Conservation (phyloP, 2,113 vertebrate species). For the Lasiurus cinereus region DNA sequence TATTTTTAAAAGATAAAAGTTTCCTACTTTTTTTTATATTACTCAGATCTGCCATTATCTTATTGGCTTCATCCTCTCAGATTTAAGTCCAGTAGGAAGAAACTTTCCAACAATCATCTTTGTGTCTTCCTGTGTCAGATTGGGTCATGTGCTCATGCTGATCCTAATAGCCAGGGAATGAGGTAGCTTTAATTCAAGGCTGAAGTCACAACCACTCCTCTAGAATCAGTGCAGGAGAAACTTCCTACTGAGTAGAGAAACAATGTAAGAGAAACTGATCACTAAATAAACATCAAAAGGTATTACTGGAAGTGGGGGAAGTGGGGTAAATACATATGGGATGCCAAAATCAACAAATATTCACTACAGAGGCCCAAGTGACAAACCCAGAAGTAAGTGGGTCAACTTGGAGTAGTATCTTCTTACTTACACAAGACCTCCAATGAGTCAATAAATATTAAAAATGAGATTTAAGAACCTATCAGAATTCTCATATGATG, state of each 20-base stretch:
- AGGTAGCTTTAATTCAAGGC: background rate
- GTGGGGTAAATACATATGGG: background rate
- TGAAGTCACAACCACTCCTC: background rate
- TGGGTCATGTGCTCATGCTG: background rate
- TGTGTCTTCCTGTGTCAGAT: background rate
- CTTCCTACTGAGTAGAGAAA: background rate
- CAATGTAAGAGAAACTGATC: background rate
- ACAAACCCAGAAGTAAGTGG: background rate
- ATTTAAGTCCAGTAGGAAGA: background rate
- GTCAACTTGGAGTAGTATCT: background rate
- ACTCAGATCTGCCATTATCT: background rate
- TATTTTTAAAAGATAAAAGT: background rate
- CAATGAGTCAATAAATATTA: background rate
- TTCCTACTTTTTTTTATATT: constrained; percentile 7
- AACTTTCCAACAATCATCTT: background rate
- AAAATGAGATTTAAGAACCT: background rate
- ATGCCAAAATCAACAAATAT: background rate
- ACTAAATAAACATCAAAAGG: background rate
- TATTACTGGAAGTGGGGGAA: background rate
- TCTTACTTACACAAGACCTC: background rate
- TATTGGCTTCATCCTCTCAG: background rate
- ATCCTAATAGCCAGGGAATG: background rate
- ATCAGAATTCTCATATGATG: constrained; percentile 9
- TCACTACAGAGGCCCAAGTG: background rate
- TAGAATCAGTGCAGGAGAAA: background rate